Evolutionary conservation across 1,140 invertebrate genomes (phyloP).

Genomic region (Brachionus calyciflorus): DNA sequence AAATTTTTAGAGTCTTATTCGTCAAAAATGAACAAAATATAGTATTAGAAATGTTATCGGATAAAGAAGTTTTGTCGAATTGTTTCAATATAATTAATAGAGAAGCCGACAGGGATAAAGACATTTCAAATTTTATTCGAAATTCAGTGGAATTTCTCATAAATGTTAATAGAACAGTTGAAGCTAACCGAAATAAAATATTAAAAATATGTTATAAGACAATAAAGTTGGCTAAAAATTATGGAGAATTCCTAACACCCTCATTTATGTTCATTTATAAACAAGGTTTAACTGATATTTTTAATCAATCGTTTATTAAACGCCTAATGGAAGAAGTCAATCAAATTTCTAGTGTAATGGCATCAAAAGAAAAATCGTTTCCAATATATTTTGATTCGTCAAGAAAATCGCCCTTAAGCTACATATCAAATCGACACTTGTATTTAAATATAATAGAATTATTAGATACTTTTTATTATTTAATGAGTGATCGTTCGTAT

Average conservation of each 20-base stretch:
- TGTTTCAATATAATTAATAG: slow-evolving; percentile 14
- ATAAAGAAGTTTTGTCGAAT: not conserved
- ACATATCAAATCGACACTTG: not conserved
- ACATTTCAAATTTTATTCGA: not conserved
- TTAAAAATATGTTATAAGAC: not conserved
- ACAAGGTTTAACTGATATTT: no score
- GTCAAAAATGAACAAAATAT: not conserved
- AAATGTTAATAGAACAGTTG: not conserved
- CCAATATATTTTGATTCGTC: slow-evolving; percentile 25
- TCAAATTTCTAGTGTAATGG: not conserved
- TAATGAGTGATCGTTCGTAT: not conserved
- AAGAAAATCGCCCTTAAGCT: not conserved
- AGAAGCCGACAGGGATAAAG: not conserved
- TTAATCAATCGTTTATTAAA: not conserved
- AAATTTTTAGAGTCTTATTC: not conserved
- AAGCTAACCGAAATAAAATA: not conserved
- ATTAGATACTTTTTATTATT: slow-evolving; percentile 5
- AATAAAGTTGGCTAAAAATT: not conserved
- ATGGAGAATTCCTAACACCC: not conserved
- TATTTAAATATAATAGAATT: not conserved
- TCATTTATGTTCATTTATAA: not conserved
- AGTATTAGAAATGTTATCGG: not conserved
- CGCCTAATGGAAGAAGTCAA: not conserved
- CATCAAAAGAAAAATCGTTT: not conserved
- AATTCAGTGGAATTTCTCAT: not conserved